Evolutionary conservation across 2,113 vertebrate species (phyloP).

Genomic region (Tachycineta bicolor): DNA sequence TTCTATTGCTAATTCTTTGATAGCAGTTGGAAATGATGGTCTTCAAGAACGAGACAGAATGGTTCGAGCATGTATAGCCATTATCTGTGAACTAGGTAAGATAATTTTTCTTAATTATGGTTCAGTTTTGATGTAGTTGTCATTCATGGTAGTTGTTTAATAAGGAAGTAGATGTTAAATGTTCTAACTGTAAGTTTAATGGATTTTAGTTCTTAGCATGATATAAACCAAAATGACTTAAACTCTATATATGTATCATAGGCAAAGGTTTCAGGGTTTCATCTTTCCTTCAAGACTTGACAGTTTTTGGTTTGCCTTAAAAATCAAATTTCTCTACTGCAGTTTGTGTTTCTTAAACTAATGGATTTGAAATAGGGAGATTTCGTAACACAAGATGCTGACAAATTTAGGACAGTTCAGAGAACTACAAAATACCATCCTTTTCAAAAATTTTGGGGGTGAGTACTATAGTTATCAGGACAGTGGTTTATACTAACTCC

Average conservation of each 20-base stretch:
- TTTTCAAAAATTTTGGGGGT: not conserved
- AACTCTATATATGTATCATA: not conserved
- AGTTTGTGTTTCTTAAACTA: not conserved
- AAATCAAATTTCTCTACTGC: not conserved
- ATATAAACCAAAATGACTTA: not conserved
- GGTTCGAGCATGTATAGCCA: constrained; percentile 97
- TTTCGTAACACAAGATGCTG: not conserved
- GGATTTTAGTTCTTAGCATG: not conserved
- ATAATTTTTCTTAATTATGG: not conserved
- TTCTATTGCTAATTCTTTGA: constrained; percentile 94
- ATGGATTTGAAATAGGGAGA: not conserved
- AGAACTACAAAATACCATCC: not conserved
- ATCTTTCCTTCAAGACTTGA: not conserved
- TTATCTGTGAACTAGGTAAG: constrained; percentile 96
- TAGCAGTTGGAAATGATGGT: constrained; percentile 96
- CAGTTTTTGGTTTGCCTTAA: not conserved
- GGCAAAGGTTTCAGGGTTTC: not conserved
- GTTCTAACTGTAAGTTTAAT: not conserved
- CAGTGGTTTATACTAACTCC: not conserved
- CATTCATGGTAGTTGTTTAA: not conserved
- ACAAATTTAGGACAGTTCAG: not conserved
- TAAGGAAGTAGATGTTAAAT: not conserved
- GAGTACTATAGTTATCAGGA: accelerated
- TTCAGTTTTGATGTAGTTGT: not conserved
- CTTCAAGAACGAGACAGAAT: constrained; percentile 97